A percentile compares a stretch with the other conserved stretches of the same genome.
phyloP scores from a whole-genome alignment of 2,888 invertebrate genomes.

The Galerucella calmariensis region DNA sequence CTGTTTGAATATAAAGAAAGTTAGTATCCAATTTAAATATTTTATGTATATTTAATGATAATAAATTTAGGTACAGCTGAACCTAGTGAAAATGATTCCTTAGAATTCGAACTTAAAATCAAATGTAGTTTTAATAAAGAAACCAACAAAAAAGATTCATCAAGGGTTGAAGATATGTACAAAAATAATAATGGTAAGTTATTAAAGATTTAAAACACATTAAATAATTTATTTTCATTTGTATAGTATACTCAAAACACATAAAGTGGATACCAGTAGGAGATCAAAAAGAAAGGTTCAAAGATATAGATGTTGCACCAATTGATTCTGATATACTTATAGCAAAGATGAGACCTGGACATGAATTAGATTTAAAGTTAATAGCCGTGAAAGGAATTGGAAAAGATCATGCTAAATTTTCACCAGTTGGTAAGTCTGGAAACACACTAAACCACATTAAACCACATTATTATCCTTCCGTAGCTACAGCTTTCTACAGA shows the following conservation, averaged over 20 bases:
- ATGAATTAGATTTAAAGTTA: slow-evolving; percentile 88
- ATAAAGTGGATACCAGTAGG: slow-evolving; percentile 95
- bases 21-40: slow-evolving; percentile 12
- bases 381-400: slow-evolving; percentile 96
- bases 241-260: slow-evolving; percentile 86
- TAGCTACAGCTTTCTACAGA: slow-evolving; percentile 93
- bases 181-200: slow-evolving; percentile 80
- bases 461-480: too few relatives aligned
- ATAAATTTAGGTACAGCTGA: slow-evolving; percentile 62
- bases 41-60: too few relatives aligned
- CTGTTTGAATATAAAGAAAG: slow-evolving; percentile 81
- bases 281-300: slow-evolving; percentile 81
- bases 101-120: slow-evolving; percentile 88
- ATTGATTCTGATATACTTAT: slow-evolving; percentile 91
- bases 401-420: slow-evolving; percentile 98
- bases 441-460: too few relatives aligned
- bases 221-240: slow-evolving; percentile 40
- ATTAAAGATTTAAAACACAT: neutral
- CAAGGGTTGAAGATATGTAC: slow-evolving; percentile 84
- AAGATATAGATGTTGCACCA: slow-evolving; percentile 79
- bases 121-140: slow-evolving; percentile 84
- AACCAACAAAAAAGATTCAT: slow-evolving; percentile 78
- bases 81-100: slow-evolving; percentile 82
- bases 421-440: slow-evolving; percentile 85
- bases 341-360: slow-evolving; percentile 94